Evolutionary conservation across 2,888 invertebrate genomes (phyloP), one percentile per base, ranked within the genome.

Genomic region (Hypsopygia costalis): DNA sequence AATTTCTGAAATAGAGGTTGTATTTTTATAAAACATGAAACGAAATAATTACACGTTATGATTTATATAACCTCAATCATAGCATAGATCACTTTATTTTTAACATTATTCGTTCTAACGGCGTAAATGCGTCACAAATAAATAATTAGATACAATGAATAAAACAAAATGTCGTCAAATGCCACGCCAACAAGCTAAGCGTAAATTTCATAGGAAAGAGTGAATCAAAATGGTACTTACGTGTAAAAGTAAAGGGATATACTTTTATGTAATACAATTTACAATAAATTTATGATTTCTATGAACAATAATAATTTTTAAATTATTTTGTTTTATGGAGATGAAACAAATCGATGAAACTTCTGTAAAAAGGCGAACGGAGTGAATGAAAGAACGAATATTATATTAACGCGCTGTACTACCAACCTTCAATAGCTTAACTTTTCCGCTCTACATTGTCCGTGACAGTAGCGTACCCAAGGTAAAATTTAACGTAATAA

Each of bases 141-240:
- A 66, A 75, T 73, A 75, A 63, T 76, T 79, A 77, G 74, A 80
- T 81, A 83, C 77, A 79, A 79, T 67, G 79, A 69, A 72, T 69
- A 78, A 83, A 85, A 87, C 87, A 87, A 87, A 74, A 87, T 87
- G 87, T 87, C 87, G 83, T 65, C 85, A 72, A 74, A 76, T 81
- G 86, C 87, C 86, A 87, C 85, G 86, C 72, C 71, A 75, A 77
- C 80, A 74, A 59, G 63, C 56, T 56, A 59, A 51, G 47, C 51
- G 44, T 41, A 28, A 43, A 46, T 50, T 52, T 31, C 49, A 39
- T 44, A 38, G 36, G 46, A 43, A 55, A 11, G 47, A 52, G 40
- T 16, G 39, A 40, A 51, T 41, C 52, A 58, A 49, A 50, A 43
- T 44, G 45, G 51, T 58, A 82, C 83, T 81, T 76, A 83, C 83